These are phyloP conservation scores for Esperia sulphurella DNA, from an alignment of 2,888 invertebrate genomes.

Conservation along the genomic window DNA sequence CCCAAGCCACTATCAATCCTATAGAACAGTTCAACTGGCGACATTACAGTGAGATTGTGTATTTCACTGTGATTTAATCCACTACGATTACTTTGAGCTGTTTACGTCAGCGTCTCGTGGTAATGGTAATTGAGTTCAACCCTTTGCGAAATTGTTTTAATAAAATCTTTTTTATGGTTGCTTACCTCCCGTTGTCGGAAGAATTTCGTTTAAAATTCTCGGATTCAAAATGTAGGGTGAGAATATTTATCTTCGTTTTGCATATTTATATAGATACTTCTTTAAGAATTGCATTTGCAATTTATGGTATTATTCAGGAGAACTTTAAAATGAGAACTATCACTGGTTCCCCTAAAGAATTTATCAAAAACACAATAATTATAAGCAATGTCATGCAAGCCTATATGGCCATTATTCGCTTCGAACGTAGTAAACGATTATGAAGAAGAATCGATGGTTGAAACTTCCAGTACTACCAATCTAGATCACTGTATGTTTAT, in stretches of 20 bases:
- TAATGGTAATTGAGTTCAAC: conserved; percentile 56
- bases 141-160: conserved; percentile 29
- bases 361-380: no score
- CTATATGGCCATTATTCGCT: no score
- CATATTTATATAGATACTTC: neutral
- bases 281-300: neutral
- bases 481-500: no score
- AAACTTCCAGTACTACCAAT: no score
- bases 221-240: neutral
- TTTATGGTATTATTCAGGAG: neutral
- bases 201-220: neutral
- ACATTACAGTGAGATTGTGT: conserved; percentile 18
- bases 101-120: conserved; percentile 25
- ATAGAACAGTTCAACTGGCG: conserved; percentile 23
- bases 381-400: no score
- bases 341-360: no score
- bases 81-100: conserved; percentile 43
- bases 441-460: no score
- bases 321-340: no score
- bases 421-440: no score
- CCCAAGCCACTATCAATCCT: conserved; percentile 41
- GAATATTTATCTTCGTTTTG: neutral
- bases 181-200: conserved; percentile 11
- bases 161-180: conserved; percentile 17
- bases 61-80: conserved; percentile 44